Base-by-base conservation (phyloP, 2,888 invertebrate species). In the Molanna angustata region DNA sequence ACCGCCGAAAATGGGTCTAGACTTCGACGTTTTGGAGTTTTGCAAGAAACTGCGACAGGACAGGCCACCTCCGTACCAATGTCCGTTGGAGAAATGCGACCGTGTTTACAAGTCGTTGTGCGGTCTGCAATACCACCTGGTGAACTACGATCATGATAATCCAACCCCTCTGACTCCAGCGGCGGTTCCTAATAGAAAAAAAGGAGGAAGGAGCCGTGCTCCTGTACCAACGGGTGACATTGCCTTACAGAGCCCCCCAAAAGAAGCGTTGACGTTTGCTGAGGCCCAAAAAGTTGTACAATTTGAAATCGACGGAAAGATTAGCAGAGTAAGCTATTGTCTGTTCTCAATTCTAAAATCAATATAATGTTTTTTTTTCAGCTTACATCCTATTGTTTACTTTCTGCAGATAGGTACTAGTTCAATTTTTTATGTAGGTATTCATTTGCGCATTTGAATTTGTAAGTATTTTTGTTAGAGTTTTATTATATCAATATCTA, bases 221-320 rank as follows among this genome's bases (percentile, higher is more conserved):
- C 77, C 82, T 32, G 83, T 81, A 35, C 80, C 79, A 16, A 82
- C 81, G 48, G 82, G 78, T 32, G 55, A 78, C 55, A 73, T 78
- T 52, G 74, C 73, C 2, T 67, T 76, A 2, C 76, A 74, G 60
- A 73, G 77, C 54, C 76, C 77, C 7, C 77, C 79, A 1, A 80
- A 84, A 62, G 88, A 88, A 66, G 85, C 86, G 11, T 73, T 93
- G 44, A 87, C 88, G 11, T 91, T 88, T 66, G 88, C 90, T 21
- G 91, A 92, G 66, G 85, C 89, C 2, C 90, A 91, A 66, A 86
- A 88, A 72, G 83, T 88, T 60, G 90, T 94, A 0, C 90, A 91
- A 67, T 88, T 93, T 65, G 90, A 93, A 65, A 79, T 91, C n/a
- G 87, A 90, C 67, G 90, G 90, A 1, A 83, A 85, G 67, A 81